A percentile compares a stretch with the other conserved stretches of the same genome.
phyloP scores from a whole-genome alignment of 2,113 vertebrate genomes.

The Alces alces region DNA sequence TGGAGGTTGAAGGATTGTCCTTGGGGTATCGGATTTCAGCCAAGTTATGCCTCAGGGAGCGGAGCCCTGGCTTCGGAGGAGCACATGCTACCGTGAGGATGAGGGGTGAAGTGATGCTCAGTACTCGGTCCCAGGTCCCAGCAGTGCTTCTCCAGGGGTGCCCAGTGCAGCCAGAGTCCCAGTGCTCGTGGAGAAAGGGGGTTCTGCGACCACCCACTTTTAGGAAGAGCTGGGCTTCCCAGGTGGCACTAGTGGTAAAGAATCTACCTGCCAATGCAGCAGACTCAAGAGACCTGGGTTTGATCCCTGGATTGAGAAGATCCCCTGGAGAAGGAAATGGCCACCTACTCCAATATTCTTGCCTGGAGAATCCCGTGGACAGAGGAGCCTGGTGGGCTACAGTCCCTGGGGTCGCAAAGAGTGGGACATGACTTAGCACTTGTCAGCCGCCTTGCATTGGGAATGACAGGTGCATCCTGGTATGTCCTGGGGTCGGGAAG shows the following conservation, averaged over 20 bases:
- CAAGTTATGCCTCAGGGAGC: rapidly evolving
- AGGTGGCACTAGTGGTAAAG: background rate
- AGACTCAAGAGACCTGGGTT: background rate
- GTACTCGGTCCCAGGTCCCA: rapidly evolving
- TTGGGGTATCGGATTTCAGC: rapidly evolving
- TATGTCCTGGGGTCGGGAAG: rapidly evolving
- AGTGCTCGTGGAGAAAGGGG: background rate
- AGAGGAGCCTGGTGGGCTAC: background rate
- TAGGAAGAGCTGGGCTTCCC: background rate
- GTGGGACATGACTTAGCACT: background rate
- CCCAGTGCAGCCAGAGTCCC: rapidly evolving
- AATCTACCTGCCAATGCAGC: background rate
- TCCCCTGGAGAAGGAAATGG: background rate
- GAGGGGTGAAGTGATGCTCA: rapidly evolving
- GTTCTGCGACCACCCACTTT: background rate
- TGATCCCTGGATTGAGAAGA: background rate
- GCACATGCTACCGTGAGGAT: rapidly evolving
- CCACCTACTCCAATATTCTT: background rate
- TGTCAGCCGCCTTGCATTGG: background rate
- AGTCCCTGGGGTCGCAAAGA: background rate
- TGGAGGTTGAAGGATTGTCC: background rate
- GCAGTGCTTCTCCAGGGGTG: no score
- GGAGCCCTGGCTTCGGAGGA: rapidly evolving
- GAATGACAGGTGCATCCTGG: background rate
- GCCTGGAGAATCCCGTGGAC: background rate